Evolutionary conservation across 2,888 invertebrate genomes (phyloP), one percentile per base, ranked within the genome.

Genomic region (Autographa gamma): DNA sequence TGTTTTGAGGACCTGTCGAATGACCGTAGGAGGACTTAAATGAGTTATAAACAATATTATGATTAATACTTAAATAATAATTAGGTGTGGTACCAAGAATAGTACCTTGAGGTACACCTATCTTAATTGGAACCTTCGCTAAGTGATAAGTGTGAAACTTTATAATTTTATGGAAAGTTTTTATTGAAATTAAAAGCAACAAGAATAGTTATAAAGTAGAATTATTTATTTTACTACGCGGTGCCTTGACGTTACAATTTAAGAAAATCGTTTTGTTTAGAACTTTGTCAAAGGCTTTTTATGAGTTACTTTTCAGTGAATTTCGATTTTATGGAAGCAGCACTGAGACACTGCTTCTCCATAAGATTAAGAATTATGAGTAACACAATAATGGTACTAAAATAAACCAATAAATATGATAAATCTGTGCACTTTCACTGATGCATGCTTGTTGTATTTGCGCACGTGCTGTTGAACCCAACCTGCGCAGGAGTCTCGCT

Each of bases 381-480:
- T 14, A 43, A 14, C 14, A 16, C 38, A 38, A 48, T 48, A 48
- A n/a, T 7, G 48, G 6, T n/a, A 38, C 38, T 11, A 25, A 16
- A 16, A 59, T 83, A 84, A 83, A 85, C 82, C 80, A 87, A 85
- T 85, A 84, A 84, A 83, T 73, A 63, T 71, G 62, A 71, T 65
- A 80, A 69, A 74, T 60, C 70, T 34, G 52, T 88, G 86, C 77
- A 81, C 76, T 82, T 82, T 82, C 74, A 86, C 80, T 86, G 58
- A 60, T 65, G 63, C 48, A 62, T 70, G 73, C 63, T 70, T 73
- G 52, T 62, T 77, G 61, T 86, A 83, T 88, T 87, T 88, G 86
- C 81, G 63, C 68, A 78, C 76, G 76, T 86, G 88, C 81, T 88
- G 82, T 85, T 88, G 89, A 89, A 86, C 89, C 78, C 85, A 76